Evolutionary conservation across 2,113 vertebrate genomes (phyloP).

Genomic region (Scortum barcoo): DNA sequence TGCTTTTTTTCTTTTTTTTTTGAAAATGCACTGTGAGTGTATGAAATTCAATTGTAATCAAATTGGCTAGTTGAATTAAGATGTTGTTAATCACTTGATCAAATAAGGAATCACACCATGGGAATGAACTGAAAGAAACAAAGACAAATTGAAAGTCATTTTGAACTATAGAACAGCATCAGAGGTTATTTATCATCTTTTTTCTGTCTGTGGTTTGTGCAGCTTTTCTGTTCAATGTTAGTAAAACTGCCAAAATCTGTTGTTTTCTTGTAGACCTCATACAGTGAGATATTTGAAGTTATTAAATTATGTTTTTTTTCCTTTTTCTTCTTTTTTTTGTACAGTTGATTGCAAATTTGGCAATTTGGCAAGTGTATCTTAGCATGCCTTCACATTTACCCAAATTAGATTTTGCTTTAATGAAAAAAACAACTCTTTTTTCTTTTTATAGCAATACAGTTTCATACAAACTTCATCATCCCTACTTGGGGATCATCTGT

Average conservation of each 20-base stretch:
- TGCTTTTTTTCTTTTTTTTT: not conserved
- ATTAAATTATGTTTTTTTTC: constrained; percentile 9
- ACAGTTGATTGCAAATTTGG: not conserved
- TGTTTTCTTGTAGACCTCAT: constrained; percentile 14
- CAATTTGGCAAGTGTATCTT: not conserved
- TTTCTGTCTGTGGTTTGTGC: constrained; percentile 18
- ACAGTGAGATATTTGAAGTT: constrained; percentile 10
- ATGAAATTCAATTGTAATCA: constrained; percentile 4
- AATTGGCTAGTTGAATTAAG: constrained; percentile 7
- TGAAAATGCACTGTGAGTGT: not conserved
- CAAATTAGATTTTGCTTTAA: constrained; percentile 20
- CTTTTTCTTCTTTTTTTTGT: not conserved
- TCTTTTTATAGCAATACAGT: not conserved
- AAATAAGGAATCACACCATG: not conserved
- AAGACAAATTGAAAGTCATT: constrained; percentile 22
- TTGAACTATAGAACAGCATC: not conserved
- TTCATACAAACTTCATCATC: constrained; percentile 7
- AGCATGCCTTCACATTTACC: constrained; percentile 20
- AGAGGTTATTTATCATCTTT: constrained; percentile 9
- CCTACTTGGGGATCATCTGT: constrained; percentile 1
- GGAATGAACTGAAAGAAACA: not conserved
- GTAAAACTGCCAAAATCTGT: constrained; percentile 27
- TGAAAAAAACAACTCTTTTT: not conserved
- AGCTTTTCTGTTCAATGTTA: constrained; percentile 14
- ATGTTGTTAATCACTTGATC: constrained; percentile 33